Base-by-base conservation (phyloP, 1,140 invertebrate genomes). In the Brevipalpus yothersi region DNA sequence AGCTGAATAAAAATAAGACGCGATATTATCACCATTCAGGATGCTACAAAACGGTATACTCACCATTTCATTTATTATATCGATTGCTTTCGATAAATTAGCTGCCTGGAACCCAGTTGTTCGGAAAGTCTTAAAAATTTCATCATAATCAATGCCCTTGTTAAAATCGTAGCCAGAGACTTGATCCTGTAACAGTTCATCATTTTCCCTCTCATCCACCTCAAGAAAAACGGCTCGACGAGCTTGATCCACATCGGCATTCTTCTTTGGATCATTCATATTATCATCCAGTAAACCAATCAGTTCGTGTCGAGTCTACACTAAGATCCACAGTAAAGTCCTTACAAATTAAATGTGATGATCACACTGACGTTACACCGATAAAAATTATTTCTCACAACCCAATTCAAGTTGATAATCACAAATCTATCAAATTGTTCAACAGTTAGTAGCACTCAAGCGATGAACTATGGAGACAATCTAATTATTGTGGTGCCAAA, bases 31-130 rank as follows among this genome's bases (percentile, higher is more conserved):
- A n/a, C 7, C 15, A 51, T 10, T 51, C 13, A 51, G n/a, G 21
- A 45, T 31, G 5, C 31, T 31, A 31, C 31, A 31, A 31, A 31
- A 31, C 41, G 21, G 17, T n/a, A n/a, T 31, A 60, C 56, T 59
- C 65, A 95, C 78, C 91, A 96, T 96, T 78, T 79, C 82, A 64
- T 87, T 84, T 54, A 96, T 83, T 79, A 94, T 87, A 58, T 85
- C 75, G 1, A 95, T 81, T 12, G 89, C 88, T 67, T 82, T 73
- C 0, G 86, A 90, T 72, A 97, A 87, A 76, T 84, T 91, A 0
- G 90, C 93, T 1, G 94, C 90, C 78, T 98, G 94, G 71, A 97
- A 97, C 53, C 94, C 94, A 49, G 82, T 85, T 58, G 77, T 75
- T 53, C 76, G 69, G 69, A 86, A 97, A 21, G 81, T 82, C 60